These are phyloP conservation scores for Ceuthmochares aereus DNA, from an alignment of 2,113 vertebrate genomes.

Conservation along the genomic window DNA sequence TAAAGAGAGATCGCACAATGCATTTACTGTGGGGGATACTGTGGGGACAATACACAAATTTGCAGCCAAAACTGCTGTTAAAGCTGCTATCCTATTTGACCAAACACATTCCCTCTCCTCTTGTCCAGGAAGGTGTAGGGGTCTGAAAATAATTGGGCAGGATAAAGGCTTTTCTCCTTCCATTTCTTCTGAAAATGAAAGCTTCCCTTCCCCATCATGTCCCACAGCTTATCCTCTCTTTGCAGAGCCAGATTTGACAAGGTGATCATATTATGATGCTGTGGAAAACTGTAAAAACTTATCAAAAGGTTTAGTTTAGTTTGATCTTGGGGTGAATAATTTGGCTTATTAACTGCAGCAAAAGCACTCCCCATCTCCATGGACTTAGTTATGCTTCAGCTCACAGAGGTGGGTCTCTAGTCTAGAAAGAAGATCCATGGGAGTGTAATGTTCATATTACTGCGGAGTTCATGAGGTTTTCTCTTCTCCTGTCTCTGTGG, in stretches of 20 bases:
- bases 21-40: not conserved
- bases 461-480: not conserved
- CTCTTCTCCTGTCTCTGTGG: not conserved
- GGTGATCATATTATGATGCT: not conserved
- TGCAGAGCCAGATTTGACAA: constrained; percentile 39
- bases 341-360: not conserved
- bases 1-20: not conserved
- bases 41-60: not conserved
- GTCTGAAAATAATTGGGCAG: not conserved
- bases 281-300: constrained; percentile 43
- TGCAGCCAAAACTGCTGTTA: not conserved
- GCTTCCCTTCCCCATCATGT: not conserved
- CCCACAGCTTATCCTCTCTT: not conserved
- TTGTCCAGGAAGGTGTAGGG: not conserved
- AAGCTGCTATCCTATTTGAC: not conserved
- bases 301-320: constrained; percentile 45
- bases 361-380: not conserved
- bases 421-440: not conserved
- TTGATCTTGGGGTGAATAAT: constrained; percentile 13
- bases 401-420: not conserved
- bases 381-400: not conserved
- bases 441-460: not conserved
- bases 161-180: not conserved
- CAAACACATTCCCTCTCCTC: constrained; percentile 3
- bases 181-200: not conserved